Conservation (phyloP, 2,888 invertebrate genomes). For the Agrotis segetum region DNA sequence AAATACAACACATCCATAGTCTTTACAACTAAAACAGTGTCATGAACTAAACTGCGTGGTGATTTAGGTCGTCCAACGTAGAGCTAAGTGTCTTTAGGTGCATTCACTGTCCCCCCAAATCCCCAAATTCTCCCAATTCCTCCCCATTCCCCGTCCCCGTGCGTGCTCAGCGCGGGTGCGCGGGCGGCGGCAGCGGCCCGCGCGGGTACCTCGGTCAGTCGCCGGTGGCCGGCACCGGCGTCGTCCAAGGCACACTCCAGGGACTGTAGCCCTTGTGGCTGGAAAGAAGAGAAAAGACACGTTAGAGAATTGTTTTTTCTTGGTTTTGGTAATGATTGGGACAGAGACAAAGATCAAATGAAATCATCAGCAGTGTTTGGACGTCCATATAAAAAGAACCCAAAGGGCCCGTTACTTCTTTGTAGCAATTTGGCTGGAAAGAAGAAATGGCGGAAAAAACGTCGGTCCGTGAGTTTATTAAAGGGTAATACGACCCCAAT, state of each 20-base stretch:
- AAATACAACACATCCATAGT: slow-evolving; percentile 33
- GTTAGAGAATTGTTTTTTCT: slow-evolving; percentile 40
- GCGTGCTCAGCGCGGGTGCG: slow-evolving; percentile 82
- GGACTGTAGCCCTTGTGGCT: slow-evolving; percentile 92
- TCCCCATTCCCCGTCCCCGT: slow-evolving; percentile 52
- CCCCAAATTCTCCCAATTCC: slow-evolving; percentile 26
- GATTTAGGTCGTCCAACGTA: slow-evolving; percentile 49
- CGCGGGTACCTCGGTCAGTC: slow-evolving; percentile 92
- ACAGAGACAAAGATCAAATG: too few relatives aligned
- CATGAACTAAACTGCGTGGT: slow-evolving; percentile 49
- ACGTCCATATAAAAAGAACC: too few relatives aligned
- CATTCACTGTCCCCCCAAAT: slow-evolving; percentile 32
- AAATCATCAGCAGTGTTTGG: too few relatives aligned
- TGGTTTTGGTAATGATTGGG: not conserved
- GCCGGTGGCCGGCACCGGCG: slow-evolving; percentile 92
- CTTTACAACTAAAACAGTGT: slow-evolving; percentile 39
- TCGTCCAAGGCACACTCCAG: slow-evolving; percentile 91
- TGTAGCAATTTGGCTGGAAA: too few relatives aligned
- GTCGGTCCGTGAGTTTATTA: too few relatives aligned
- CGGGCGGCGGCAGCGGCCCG: slow-evolving; percentile 85
- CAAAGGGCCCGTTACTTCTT: too few relatives aligned
- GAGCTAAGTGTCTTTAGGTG: slow-evolving; percentile 54
- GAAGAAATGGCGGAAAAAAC: too few relatives aligned
- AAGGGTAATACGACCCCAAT: too few relatives aligned
- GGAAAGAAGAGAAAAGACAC: slow-evolving; percentile 74